Evolutionary conservation across 2,797 vertebrate species (phyloP).

Genomic region (Spatula clypeata): DNA sequence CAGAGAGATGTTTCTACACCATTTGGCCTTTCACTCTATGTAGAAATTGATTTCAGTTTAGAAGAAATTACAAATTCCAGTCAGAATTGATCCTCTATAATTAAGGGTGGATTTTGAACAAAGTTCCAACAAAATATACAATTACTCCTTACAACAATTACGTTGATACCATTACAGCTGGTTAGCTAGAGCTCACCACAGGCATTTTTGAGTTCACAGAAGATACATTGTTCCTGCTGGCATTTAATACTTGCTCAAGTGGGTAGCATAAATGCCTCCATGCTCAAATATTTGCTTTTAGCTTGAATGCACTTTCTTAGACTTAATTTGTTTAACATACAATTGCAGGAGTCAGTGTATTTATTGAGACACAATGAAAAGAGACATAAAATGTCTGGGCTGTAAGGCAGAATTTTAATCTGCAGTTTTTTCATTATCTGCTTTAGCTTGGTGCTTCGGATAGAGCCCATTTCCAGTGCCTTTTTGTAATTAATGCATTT

Average conservation of each 20-base stretch:
- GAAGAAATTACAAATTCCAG: background rate
- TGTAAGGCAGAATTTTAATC: background rate
- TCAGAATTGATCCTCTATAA: background rate
- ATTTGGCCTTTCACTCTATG: background rate
- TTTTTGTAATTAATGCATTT: background rate
- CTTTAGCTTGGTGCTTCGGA: background rate
- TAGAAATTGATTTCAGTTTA: background rate
- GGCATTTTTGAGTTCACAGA: background rate
- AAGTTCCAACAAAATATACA: background rate
- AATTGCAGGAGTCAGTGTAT: background rate
- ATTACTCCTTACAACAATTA: background rate
- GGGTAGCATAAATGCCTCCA: background rate
- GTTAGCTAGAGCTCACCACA: background rate
- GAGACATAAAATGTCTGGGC: background rate
- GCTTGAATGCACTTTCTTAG: background rate
- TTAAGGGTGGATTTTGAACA: background rate
- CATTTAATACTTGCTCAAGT: background rate
- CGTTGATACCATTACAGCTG: background rate
- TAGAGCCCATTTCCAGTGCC: background rate
- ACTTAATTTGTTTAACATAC: background rate
- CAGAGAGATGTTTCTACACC: background rate
- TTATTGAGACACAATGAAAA: background rate
- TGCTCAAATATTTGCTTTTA: slow-evolving; percentile 18
- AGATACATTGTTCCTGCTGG: slow-evolving; percentile 22
- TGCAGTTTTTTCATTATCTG: background rate